Evolutionary conservation across 2,888 invertebrate genomes (phyloP).

Genomic region (Drosophila pseudotalamancana): DNA sequence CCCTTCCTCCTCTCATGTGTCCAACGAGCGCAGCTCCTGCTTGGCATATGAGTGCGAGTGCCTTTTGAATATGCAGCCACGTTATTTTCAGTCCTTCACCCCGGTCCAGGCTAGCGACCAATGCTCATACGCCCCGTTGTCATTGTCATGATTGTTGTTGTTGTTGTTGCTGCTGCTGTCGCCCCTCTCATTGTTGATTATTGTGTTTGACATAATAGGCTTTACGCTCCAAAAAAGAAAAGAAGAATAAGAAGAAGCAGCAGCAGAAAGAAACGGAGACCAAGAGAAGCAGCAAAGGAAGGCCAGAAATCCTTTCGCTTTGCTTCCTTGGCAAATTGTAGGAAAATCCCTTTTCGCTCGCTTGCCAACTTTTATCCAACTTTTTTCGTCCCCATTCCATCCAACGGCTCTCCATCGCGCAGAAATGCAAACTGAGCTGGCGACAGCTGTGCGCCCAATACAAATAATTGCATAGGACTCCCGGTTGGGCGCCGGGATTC

Average conservation of each 20-base stretch:
- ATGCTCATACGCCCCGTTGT: conserved; percentile 64
- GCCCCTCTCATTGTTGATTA: conserved; percentile 69
- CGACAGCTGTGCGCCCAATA: conserved; percentile 59
- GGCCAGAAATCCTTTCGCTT: conserved; percentile 61
- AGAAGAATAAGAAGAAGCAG: background rate
- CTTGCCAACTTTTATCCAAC: conserved; percentile 54
- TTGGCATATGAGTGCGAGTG: conserved; percentile 36
- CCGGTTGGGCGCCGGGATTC: conserved; percentile 22
- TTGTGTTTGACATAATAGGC: conserved; percentile 80
- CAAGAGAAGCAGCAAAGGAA: conserved; percentile 25
- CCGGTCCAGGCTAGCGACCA: conserved; percentile 25
- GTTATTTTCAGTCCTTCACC: conserved; percentile 52
- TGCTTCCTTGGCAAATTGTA: conserved; percentile 75
- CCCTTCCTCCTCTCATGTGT: background rate
- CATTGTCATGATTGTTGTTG: conserved; percentile 26
- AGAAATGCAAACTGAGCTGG: conserved; percentile 44
- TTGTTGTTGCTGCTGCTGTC: conserved; percentile 41
- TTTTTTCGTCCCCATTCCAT: conserved; percentile 10
- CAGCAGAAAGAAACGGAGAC: conserved; percentile 13
- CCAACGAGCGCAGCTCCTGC: conserved; percentile 2
- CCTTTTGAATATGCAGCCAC: conserved; percentile 68
- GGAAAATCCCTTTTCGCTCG: conserved; percentile 63
- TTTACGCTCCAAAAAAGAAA: conserved; percentile 73
- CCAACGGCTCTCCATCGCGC: background rate
- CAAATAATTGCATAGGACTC: conserved; percentile 70